phyloP scores from a whole-genome alignment of 2,888 invertebrate species.

The Luffia ferchaultella region DNA sequence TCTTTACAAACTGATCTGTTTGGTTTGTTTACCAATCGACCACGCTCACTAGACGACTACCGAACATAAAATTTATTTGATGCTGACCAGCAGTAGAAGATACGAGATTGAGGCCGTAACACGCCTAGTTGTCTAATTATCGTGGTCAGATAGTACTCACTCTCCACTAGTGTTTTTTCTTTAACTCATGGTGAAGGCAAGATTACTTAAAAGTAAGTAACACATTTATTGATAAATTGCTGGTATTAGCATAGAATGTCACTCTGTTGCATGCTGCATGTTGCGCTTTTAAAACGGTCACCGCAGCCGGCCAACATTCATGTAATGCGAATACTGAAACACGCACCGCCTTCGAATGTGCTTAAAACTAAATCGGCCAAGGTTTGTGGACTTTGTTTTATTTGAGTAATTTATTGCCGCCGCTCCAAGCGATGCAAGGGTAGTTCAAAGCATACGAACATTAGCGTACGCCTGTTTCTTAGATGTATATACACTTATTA shows the following conservation, averaged over 20 bases:
- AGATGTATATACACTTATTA: too few species aligned
- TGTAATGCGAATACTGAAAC: conserved; percentile 81
- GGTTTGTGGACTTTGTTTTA: conserved; percentile 62
- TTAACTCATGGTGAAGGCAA: too few species aligned
- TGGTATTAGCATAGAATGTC: background rate
- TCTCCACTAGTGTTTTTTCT: too few species aligned
- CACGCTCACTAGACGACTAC: too few species aligned
- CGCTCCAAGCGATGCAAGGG: background rate
- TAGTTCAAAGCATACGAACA: too few species aligned
- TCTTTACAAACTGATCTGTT: too few species aligned
- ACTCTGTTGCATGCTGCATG: conserved; percentile 35
- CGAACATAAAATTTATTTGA: too few species aligned
- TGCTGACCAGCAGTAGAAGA: too few species aligned
- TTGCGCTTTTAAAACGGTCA: conserved; percentile 20
- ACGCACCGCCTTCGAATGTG: conserved; percentile 87
- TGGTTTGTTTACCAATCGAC: too few species aligned
- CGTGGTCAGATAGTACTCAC: background rate
- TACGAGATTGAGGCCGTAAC: too few species aligned
- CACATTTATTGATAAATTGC: background rate
- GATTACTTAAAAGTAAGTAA: too few species aligned
- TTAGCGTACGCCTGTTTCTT: too few species aligned
- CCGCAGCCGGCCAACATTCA: conserved; percentile 79
- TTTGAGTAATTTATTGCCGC: background rate
- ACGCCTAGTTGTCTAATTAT: background rate
- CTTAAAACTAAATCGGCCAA: conserved; percentile 87